phyloP scores from a whole-genome alignment of 2,888 invertebrate genomes.

The Ypsolopha scabrella region DNA sequence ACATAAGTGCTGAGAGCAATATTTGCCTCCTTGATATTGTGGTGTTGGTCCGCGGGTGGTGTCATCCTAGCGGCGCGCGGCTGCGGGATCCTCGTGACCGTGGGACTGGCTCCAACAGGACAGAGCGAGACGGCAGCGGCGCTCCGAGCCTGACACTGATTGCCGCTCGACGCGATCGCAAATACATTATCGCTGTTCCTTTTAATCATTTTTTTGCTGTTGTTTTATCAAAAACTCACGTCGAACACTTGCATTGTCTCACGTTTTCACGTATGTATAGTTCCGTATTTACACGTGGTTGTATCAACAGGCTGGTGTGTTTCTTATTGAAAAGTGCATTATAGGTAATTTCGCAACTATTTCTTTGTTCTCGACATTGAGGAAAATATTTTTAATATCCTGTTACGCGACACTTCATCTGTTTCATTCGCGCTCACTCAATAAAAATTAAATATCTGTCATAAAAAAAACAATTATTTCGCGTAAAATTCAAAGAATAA shows the following conservation, averaged over 20 bases:
- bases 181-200: slow-evolving; percentile 68
- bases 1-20: slow-evolving; percentile 62
- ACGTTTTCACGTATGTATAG: slow-evolving; percentile 44
- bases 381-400: slow-evolving; percentile 40
- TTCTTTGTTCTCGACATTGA: slow-evolving; percentile 57
- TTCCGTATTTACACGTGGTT: slow-evolving; percentile 40
- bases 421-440: slow-evolving; percentile 42
- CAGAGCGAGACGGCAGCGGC: slow-evolving; percentile 49
- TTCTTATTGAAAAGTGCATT: slow-evolving; percentile 26
- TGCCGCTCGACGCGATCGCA: slow-evolving; percentile 65
- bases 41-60: slow-evolving; percentile 58
- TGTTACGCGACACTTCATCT: slow-evolving; percentile 21
- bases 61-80: slow-evolving; percentile 61
- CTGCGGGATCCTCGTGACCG: slow-evolving; percentile 54
- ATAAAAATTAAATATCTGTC: slow-evolving; percentile 31
- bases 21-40: slow-evolving; percentile 57
- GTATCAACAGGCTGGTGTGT: slow-evolving; percentile 60
- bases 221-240: slow-evolving; percentile 56
- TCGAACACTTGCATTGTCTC: slow-evolving; percentile 49
- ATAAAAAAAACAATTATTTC: slow-evolving; percentile 13
- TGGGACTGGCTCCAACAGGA: slow-evolving; percentile 30
- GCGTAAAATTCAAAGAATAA: no score
- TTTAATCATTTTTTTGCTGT: slow-evolving; percentile 68
- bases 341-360: slow-evolving; percentile 33
- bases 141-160: slow-evolving; percentile 52